These are phyloP conservation scores for Arctopsyche grandis DNA, from an alignment of 1,140 invertebrate species.

Conservation along the genomic window DNA sequence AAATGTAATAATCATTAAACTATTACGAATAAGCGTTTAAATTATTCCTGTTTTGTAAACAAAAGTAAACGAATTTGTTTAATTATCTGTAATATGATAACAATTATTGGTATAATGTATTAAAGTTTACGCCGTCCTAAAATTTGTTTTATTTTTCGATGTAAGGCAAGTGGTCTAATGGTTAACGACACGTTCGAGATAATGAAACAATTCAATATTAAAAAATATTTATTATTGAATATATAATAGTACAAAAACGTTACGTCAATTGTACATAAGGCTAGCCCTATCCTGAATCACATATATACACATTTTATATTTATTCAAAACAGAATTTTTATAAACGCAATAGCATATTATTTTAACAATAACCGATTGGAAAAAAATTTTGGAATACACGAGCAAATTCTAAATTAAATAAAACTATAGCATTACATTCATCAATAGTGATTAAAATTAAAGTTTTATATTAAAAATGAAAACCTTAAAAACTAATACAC, in stretches of 20 bases:
- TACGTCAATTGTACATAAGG: not conserved
- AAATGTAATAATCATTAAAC: too few relatives aligned
- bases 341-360: not conserved
- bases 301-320: not conserved
- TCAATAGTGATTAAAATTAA: too few relatives aligned
- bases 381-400: not conserved
- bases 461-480: too few relatives aligned
- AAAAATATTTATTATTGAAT: slow-evolving; percentile 6
- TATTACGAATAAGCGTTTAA: too few relatives aligned
- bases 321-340: not conserved
- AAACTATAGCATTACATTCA: not conserved
- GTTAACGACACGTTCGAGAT: too few relatives aligned
- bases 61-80: too few relatives aligned
- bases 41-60: too few relatives aligned
- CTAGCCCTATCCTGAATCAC: not conserved
- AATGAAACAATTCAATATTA: not conserved
- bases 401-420: not conserved
- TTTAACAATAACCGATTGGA: not conserved
- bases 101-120: not conserved
- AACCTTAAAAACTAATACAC: too few relatives aligned
- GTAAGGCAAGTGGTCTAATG: too few relatives aligned
- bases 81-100: too few relatives aligned
- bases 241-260: not conserved
- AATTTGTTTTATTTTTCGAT: not conserved
- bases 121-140: slow-evolving; percentile 13